phyloP scores from a whole-genome alignment of 2,888 invertebrate species.

The Schizotus pectinicornis region DNA sequence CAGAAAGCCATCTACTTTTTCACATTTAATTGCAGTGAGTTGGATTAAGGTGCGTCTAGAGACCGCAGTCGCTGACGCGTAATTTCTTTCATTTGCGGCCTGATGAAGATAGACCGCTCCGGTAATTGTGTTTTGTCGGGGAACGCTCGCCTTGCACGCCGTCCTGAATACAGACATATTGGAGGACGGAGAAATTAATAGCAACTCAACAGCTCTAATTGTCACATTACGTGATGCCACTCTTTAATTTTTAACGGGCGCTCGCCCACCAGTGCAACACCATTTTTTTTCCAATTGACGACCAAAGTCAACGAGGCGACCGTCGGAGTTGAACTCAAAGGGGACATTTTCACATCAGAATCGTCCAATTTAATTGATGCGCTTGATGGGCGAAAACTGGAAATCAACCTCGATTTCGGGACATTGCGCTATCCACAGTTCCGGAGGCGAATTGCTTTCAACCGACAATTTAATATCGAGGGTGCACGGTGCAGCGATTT shows the following conservation, averaged over 20 bases:
- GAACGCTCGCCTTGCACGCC: constrained; percentile 1
- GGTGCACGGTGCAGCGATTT: no score
- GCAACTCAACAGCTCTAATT: constrained; percentile 35
- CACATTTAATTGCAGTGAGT: constrained; percentile 26
- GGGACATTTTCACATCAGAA: no score
- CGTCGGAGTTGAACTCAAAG: no score
- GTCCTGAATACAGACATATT: constrained; percentile 32
- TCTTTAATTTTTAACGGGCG: constrained; percentile 56
- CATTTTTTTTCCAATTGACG: no score
- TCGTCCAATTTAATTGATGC: no score
- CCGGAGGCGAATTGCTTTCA: no score
- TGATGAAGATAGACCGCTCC: constrained; percentile 29
- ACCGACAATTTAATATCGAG: no score
- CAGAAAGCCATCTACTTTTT: constrained; percentile 5
- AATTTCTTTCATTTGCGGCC: constrained; percentile 38
- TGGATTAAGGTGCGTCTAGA: constrained; percentile 12
- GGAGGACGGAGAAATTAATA: constrained; percentile 34
- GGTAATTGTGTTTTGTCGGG: constrained; percentile 28
- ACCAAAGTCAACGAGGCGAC: constrained; percentile 28
- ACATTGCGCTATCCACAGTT: no score
- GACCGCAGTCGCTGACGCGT: constrained; percentile 24
- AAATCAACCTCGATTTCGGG: no score
- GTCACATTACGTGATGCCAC: constrained; percentile 35
- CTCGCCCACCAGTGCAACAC: constrained; percentile 56
- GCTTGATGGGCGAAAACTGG: no score